Conservation (phyloP, 1,140 invertebrate species). For the Neodiprion pinetum region DNA sequence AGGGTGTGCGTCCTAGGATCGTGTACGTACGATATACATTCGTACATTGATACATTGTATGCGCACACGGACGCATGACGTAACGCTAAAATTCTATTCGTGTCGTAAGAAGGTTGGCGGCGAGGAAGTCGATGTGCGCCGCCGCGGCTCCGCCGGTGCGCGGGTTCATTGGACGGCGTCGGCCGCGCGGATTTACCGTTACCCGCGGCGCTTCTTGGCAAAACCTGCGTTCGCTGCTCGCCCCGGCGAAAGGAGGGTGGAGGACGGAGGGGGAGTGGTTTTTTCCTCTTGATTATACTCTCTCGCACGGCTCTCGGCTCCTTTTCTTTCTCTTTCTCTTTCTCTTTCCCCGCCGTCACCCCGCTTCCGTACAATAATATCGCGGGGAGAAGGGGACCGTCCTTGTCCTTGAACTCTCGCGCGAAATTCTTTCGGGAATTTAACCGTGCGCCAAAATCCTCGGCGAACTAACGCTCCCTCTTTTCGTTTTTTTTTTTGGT, state of each 20-base stretch:
- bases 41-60: background rate
- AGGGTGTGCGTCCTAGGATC: no score
- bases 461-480: no score
- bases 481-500: no score
- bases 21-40: no score
- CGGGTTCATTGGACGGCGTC: conserved; percentile 3
- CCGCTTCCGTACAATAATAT: background rate
- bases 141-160: background rate
- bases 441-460: no score
- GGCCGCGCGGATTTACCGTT: conserved; percentile 6
- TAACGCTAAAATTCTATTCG: background rate
- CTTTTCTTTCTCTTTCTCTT: background rate
- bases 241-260: background rate
- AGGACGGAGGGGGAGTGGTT: background rate
- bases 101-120: background rate
- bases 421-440: background rate
- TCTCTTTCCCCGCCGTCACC: no score
- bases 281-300: background rate
- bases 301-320: background rate
- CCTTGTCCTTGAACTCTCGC: background rate
- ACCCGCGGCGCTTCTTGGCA: background rate
- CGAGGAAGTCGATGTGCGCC: background rate
- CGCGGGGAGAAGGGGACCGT: background rate
- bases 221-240: background rate
- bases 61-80: background rate